Evolutionary conservation across 92 coral and sea anemone genomes (phyloP), one percentile per base, ranked within the genome.

Genomic region (Porites rus): DNA sequence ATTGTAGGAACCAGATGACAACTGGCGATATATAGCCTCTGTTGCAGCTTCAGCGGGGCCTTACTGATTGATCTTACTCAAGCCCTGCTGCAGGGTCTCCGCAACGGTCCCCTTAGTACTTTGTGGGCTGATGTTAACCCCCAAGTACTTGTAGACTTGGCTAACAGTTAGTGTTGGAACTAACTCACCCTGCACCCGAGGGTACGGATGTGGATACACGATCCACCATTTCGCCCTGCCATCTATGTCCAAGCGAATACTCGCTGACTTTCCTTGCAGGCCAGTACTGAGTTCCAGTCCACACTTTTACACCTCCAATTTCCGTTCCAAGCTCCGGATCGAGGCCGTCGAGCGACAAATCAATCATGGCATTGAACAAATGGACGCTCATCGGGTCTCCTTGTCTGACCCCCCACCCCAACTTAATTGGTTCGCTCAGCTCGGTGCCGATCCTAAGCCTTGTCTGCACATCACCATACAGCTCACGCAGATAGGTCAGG

Each of bases 41-140:
- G 89, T 28, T 84, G 92, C 6, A 88, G 92, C 80, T 89, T 77
- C n/a, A 89, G 74, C 1, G 92, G 84, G 12, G 85, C 88, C 10
- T 60, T 1, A 3, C 7, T 2, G 18, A 59, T 75, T n/a, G n/a
- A n/a, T n/a, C 54, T 52, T 56, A n/a, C 38, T 10, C 20, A 65
- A 56, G 65, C 52, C 68, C 28, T 25, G 13, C 19, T 31, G 5
- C 12, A 59, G 87, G 62, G 4, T 54, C 4, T 17, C 38, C 10
- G 59, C 61, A 19, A 83, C 59, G 2, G 60, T 16, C 10, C 50
- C 72, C 51, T 11, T 24, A 8, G 74, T 2, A 7, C 17, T 3
- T 1, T 11, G 18, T 5, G 74, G 16, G 9, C 4, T 2, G 43
- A 31, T 31, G 43, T 31, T 2, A 69, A 20, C 75, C 8, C 75